Evolutionary conservation across 2,113 vertebrate genomes (phyloP), one percentile per base, ranked within the genome.

Genomic region (Todiramphus chloris): DNA sequence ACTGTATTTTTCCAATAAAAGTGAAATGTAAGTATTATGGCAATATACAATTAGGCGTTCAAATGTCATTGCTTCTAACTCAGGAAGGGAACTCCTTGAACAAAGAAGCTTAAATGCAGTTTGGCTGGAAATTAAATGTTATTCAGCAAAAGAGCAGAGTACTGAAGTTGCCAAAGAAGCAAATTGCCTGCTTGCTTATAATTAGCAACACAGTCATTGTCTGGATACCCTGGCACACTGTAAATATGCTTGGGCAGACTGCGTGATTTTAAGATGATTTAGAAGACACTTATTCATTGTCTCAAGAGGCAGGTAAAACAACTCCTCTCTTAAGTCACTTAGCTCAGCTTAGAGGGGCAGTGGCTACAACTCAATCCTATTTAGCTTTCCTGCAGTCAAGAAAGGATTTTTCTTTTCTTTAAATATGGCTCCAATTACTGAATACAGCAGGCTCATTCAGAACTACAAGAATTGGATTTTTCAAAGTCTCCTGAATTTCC

Each of bases 231-330:
- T 80, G 70, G 55, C 28, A 60, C 10, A 37, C 62, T 80, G 62
- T 46, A 77, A 67, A 66, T 50, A 28, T 8, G 50, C 35, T 46
- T 37, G n/a, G 39, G 19, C 55, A 94, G 44, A 62, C 46, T 27
- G 21, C 43, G 43, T 43, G 43, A 75, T 75, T 81, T 81, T 27
- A 83, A 69, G 87, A 31, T 66, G 60, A 76, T 60, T 94, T 73
- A 62, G 60, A 74, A 63, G 60, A 83, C 55, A 58, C 73, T 46
- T 66, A 83, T 17, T 70, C 6, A 20, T 41, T 68, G 43, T 28
- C 64, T 66, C 48, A 79, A 74, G 90, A 89, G 84, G 70, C n/a
- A 90, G 84, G 90, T 93, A 85, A 84, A 96, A 79, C 35, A 75
- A n/a, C 48, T 73, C 53, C 10, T 51, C 68, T 62, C 48, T 73